Conservation (phyloP, 1,140 invertebrate species). For the Drosophila nasuta region DNA sequence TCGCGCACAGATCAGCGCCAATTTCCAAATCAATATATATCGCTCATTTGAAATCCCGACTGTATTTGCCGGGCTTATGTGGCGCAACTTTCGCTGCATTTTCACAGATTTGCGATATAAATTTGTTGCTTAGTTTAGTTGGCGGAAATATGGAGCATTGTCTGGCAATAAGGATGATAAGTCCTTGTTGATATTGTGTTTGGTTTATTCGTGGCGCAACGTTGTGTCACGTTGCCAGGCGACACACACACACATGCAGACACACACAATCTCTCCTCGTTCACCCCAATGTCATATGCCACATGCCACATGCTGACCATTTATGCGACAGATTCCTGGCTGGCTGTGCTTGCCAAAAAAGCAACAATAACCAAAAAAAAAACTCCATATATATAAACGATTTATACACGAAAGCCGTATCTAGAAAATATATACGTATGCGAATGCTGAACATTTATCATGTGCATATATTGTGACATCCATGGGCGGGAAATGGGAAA, state of each 20-base stretch:
- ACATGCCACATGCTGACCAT: slow-evolving; percentile 5
- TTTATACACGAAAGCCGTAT: slow-evolving; percentile 3
- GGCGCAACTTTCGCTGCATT: neutral
- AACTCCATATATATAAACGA: neutral
- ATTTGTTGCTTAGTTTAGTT: slow-evolving; percentile 5
- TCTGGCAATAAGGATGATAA: slow-evolving; percentile 6
- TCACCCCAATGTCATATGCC: neutral
- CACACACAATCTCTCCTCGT: neutral
- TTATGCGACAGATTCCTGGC: slow-evolving; percentile 24
- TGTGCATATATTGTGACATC: neutral
- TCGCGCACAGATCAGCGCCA: neutral
- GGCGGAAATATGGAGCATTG: slow-evolving; percentile 8
- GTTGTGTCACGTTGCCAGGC: slow-evolving; percentile 7
- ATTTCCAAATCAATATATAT: neutral
- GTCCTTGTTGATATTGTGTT: slow-evolving; percentile 10
- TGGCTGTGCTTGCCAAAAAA: slow-evolving; percentile 22
- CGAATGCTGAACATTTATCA: neutral
- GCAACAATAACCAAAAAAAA: neutral
- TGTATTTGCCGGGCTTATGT: neutral
- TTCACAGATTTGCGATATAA: neutral
- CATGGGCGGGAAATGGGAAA: slow-evolving; percentile 15
- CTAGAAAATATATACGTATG: neutral
- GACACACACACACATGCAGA: slow-evolving; percentile 2
- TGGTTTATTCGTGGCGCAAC: slow-evolving; percentile 12
- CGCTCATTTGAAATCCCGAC: neutral